phyloP scores from a whole-genome alignment of 2,113 vertebrate genomes.

The Gavialis gangeticus region DNA sequence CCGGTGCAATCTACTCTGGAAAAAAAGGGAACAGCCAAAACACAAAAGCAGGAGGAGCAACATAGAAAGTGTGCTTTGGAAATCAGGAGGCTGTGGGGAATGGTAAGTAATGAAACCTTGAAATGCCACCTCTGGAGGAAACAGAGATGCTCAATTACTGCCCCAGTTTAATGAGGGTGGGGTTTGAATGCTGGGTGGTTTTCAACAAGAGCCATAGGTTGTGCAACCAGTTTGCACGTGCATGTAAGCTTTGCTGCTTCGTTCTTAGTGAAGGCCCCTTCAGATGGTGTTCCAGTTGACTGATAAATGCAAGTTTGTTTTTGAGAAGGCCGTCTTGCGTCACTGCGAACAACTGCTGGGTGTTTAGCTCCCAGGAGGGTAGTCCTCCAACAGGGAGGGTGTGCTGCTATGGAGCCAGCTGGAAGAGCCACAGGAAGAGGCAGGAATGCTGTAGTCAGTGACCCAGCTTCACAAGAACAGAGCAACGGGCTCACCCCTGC shows the following conservation, averaged over 20 bases:
- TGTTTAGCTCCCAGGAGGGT: background rate
- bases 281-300: background rate
- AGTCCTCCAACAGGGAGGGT: background rate
- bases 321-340: background rate
- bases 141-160: no score
- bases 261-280: background rate
- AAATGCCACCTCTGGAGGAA: no score
- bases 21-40: no score
- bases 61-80: no score
- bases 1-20: no score
- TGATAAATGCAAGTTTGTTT: background rate
- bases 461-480: background rate
- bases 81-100: no score
- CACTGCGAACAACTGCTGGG: conserved; percentile 1
- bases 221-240: background rate
- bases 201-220: no score
- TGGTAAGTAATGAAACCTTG: no score
- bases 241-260: background rate
- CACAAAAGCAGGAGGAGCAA: no score
- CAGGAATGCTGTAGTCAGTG: background rate
- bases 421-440: background rate
- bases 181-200: no score
- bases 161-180: no score
- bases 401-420: background rate
- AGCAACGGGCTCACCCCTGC: background rate